phyloP scores from a whole-genome alignment of 1,140 invertebrate species.

The Paralvinella palmiformis region DNA sequence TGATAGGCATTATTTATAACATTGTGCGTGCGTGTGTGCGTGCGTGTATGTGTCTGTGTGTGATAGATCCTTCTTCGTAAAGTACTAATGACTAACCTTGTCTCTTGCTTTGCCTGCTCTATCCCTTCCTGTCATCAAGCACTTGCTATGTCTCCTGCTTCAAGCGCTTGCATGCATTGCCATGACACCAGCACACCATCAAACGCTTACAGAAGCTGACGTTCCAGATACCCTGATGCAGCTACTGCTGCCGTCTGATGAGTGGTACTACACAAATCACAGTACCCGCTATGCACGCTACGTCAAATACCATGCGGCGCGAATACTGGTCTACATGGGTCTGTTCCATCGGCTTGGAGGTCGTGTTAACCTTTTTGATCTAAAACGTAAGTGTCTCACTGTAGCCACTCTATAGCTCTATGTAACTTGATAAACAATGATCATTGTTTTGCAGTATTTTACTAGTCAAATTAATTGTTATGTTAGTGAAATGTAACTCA shows the following conservation, averaged over 20 bases:
- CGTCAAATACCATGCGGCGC: constrained; percentile 66
- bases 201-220: constrained; percentile 56
- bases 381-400: constrained; percentile 36
- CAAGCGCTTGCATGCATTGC: constrained; percentile 63
- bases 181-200: constrained; percentile 57
- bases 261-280: constrained; percentile 72
- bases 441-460: no score
- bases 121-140: constrained; percentile 51
- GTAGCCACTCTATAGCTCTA: no score
- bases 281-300: constrained; percentile 65
- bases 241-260: constrained; percentile 64
- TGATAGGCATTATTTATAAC: no score
- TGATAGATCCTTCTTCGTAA: neutral
- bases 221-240: constrained; percentile 63
- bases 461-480: no score
- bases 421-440: no score
- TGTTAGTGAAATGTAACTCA: no score
- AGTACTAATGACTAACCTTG: neutral
- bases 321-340: constrained; percentile 62
- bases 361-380: constrained; percentile 55
- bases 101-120: no score
- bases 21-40: no score
- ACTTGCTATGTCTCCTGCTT: constrained; percentile 63
- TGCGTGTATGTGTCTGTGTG: no score
- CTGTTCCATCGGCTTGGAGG: constrained; percentile 54